phyloP scores from a whole-genome alignment of 1,140 invertebrate species.

The Drosophila nigromelanica region DNA sequence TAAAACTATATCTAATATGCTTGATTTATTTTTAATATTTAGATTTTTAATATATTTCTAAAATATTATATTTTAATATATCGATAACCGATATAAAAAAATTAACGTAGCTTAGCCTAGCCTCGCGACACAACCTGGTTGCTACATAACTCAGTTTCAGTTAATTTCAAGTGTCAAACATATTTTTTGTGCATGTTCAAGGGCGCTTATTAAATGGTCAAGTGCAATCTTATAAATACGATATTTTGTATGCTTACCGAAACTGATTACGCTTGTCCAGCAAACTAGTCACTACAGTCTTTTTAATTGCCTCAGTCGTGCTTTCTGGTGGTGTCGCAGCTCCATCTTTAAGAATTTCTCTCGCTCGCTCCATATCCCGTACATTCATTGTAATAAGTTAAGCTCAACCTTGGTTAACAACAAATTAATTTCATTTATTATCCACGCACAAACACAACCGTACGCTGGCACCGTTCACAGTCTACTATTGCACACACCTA shows the following conservation, averaged over 20 bases:
- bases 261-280: constrained; percentile 67
- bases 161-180: constrained; percentile 2
- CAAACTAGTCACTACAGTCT: constrained; percentile 33
- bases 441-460: constrained; percentile 59
- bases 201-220: background rate
- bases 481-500: constrained; percentile 56
- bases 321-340: constrained; percentile 24
- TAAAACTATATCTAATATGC: too few species aligned
- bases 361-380: constrained; percentile 58
- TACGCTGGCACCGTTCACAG: constrained; percentile 51
- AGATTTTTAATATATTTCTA: too few species aligned
- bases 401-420: constrained; percentile 18
- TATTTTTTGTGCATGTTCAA: constrained; percentile 2
- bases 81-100: constrained; percentile 1
- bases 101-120: too few species aligned
- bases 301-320: constrained; percentile 49
- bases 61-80: background rate
- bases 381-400: constrained; percentile 50
- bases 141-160: constrained; percentile 3
- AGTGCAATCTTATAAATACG: background rate
- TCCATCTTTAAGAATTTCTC: constrained; percentile 34
- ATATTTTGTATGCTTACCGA: constrained; percentile 51
- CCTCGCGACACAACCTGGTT: background rate
- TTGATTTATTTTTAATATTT: background rate
- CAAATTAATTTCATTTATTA: constrained; percentile 27